These are phyloP conservation scores for Phylloscopus collybita DNA, from an alignment of 2,797 vertebrate species.

Conservation along the genomic window DNA sequence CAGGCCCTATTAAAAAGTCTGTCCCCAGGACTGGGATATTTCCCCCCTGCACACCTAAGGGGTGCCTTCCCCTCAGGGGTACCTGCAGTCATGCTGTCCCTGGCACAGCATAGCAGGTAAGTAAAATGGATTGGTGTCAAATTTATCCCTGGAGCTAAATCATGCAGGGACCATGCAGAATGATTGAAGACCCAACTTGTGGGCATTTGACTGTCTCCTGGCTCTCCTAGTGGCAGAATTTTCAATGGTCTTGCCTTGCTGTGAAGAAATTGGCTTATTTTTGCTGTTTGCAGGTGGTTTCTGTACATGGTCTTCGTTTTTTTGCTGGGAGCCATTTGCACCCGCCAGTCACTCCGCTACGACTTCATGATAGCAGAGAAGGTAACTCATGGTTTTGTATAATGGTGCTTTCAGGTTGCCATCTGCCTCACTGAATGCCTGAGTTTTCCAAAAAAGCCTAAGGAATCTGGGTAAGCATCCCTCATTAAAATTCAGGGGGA, in stretches of 20 bases:
- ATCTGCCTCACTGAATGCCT: not conserved
- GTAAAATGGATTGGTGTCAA: not conserved
- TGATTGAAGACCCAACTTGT: not conserved
- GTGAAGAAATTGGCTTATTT: not conserved
- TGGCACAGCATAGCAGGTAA: too few species aligned
- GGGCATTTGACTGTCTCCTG: not conserved
- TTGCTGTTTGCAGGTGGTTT: slow-evolving; percentile 91
- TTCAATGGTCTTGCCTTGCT: not conserved
- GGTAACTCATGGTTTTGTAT: slow-evolving; percentile 77
- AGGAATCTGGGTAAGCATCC: not conserved
- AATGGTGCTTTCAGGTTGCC: not conserved
- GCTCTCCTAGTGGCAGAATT: not conserved
- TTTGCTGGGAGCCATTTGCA: slow-evolving; percentile 93
- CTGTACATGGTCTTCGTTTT: slow-evolving; percentile 97
- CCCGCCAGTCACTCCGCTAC: slow-evolving; percentile 89
- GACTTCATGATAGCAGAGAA: slow-evolving; percentile 99
- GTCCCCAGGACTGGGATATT: not conserved
- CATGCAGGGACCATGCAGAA: not conserved
- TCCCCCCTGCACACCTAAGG: not conserved
- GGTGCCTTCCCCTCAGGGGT: not conserved
- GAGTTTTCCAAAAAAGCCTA: not conserved
- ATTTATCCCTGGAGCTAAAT: not conserved
- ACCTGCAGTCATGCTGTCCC: not conserved
- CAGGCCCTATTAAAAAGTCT: not conserved
- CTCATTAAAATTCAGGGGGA: not conserved